phyloP scores from a whole-genome alignment of 2,113 vertebrate species.

The Sapajus apella region DNA sequence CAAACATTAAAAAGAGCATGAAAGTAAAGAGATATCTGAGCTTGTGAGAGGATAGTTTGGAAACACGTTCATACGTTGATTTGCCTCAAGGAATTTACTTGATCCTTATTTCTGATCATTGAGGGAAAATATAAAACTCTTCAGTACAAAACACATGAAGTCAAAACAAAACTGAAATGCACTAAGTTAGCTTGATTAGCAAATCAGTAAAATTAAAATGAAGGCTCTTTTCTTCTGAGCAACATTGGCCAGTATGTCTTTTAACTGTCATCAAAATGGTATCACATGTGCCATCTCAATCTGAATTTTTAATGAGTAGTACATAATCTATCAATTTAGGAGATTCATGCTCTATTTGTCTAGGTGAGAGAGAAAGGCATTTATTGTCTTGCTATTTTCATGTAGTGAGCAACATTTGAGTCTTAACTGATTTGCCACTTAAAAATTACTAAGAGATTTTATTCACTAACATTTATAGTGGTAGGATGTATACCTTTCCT shows the following conservation, averaged over 20 bases:
- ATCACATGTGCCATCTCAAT: background rate
- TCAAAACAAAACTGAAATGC: background rate
- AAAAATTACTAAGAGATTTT: background rate
- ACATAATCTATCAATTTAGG: background rate
- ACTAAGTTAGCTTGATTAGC: background rate
- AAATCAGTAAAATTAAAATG: background rate
- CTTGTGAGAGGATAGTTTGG: background rate
- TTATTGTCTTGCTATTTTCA: background rate
- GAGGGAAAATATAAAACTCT: background rate
- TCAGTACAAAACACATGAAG: background rate
- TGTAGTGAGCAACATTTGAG: background rate
- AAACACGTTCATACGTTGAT: background rate
- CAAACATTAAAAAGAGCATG: background rate
- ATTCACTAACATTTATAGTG: background rate
- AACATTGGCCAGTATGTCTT: background rate
- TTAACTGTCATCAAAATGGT: background rate
- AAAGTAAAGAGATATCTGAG: background rate
- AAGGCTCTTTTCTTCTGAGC: background rate
- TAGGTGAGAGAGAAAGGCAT: background rate
- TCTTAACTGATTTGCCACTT: background rate
- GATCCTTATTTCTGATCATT: background rate
- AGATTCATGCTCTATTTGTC: background rate
- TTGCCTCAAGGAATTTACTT: constrained; percentile 9
- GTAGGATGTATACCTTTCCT: background rate
- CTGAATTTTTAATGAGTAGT: background rate